These are phyloP conservation scores for Numida meleagris DNA, from an alignment of 2,113 vertebrate genomes.

Conservation along the genomic window DNA sequence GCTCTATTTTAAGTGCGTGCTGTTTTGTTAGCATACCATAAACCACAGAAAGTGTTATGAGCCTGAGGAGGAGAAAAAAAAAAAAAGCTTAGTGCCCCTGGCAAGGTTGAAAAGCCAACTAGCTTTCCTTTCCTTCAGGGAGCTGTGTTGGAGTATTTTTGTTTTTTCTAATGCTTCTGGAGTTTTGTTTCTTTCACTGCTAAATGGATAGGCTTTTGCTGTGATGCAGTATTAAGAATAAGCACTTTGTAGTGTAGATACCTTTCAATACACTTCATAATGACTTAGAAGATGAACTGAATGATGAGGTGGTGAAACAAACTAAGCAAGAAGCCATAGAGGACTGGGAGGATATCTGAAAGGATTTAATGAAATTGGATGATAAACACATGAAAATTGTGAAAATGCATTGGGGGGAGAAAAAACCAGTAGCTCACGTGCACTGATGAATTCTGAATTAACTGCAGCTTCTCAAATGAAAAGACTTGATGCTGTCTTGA, in stretches of 20 bases:
- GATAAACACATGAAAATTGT: neutral
- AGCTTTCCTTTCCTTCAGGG: neutral
- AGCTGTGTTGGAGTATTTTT: neutral
- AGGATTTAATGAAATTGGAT: constrained; percentile 22
- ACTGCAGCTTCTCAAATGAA: neutral
- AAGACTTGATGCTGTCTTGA: neutral
- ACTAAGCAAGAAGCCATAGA: constrained; percentile 6
- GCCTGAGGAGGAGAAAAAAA: neutral
- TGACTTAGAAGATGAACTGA: constrained; percentile 1
- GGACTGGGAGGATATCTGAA: neutral
- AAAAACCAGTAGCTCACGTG: neutral
- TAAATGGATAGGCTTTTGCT: no score
- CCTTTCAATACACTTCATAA: neutral
- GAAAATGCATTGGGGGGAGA: neutral
- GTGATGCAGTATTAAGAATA: no score
- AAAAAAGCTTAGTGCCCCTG: neutral
- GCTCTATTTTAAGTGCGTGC: neutral
- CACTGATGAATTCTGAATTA: constrained; percentile 35
- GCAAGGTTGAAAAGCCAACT: neutral
- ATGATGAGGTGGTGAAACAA: constrained; percentile 37
- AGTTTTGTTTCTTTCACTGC: neutral
- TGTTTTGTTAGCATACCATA: neutral
- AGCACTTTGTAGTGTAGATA: neutral
- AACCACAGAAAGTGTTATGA: neutral
- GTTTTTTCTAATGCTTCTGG: neutral